Evolutionary conservation across 1,140 invertebrate genomes (phyloP), one percentile per base, ranked within the genome.

Genomic region (Drosophila triauraria): DNA sequence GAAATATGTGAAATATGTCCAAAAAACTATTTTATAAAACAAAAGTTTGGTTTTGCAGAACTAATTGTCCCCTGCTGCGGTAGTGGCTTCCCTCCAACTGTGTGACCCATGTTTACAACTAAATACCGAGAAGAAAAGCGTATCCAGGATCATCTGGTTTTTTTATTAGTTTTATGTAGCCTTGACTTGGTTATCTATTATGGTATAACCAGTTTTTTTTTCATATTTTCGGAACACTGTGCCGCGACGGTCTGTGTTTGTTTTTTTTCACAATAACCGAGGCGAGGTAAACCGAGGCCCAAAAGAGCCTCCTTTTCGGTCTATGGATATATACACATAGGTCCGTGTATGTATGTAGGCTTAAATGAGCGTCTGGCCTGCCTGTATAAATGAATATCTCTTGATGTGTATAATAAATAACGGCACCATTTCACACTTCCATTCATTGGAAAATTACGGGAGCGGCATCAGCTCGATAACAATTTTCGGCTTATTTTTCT

Each of bases 251-350:
- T 38, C 30, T 38, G 30, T 60, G 32, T n/a, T n/a, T 78, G 62
- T 78, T 78, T 78, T 72, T 76, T 78, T 78, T 78, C 64, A 78
- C 74, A 42, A 69, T 57, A 57, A 69, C 54, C 40, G 48, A 40
- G 42, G 51, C 25, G 13, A 70, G 40, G 61, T 38, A 30, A 30
- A 62, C 30, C 15, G 35, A 43, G 69, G 46, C 69, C 40, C 42
- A 47, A 42, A 27, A 27, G 54, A 50, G 51, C 40, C 53, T 15
- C 43, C 53, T 50, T 62, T 23, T 38, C 56, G 40, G 53, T 58
- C 43, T 75, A 47, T 56, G 40, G 10, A 43, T 40, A 42, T 38
- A 32, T 44, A 44, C 46, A n/a, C 6, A 68, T 32, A 17, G 15
- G 17, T 13, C 1, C 0, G 0, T 42, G 15, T 42, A n/a, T 9